A percentile compares a stretch with the other conserved stretches of the same genome.
phyloP scores from a whole-genome alignment of 1,140 invertebrate genomes.

The Rhynchophorus ferrugineus region DNA sequence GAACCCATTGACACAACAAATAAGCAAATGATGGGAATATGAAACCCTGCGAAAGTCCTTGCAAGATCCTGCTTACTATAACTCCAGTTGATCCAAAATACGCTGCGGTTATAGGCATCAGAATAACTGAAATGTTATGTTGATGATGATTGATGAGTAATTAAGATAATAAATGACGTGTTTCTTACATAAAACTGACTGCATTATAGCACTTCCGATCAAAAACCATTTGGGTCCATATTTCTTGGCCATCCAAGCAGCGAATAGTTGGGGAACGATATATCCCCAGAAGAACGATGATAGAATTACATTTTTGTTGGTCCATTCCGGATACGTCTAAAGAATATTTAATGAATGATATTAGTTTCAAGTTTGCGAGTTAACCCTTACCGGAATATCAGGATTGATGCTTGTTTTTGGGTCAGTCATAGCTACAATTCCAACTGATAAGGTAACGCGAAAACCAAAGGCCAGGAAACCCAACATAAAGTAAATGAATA shows the following conservation, averaged over 20 bases:
- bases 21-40: conserved; percentile 71
- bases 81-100: conserved; percentile 50
- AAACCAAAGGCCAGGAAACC: conserved; percentile 47
- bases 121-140: conserved; percentile 3
- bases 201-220: conserved; percentile 46
- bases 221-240: conserved; percentile 58
- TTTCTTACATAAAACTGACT: conserved; percentile 42
- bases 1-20: conserved; percentile 70
- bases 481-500: conserved; percentile 43
- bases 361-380: background rate
- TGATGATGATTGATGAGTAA: too few species aligned
- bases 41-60: conserved; percentile 72
- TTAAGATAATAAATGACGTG: too few species aligned
- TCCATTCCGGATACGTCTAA: conserved; percentile 36
- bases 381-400: conserved; percentile 34
- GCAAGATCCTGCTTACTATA: conserved; percentile 55
- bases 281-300: conserved; percentile 62
- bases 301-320: conserved; percentile 46
- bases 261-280: conserved; percentile 51
- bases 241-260: conserved; percentile 55
- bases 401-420: conserved; percentile 26
- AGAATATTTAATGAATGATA: conserved; percentile 1
- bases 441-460: conserved; percentile 54
- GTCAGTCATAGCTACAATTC: conserved; percentile 63
- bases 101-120: conserved; percentile 41